Evolutionary conservation across 2,797 vertebrate genomes (phyloP), one percentile per base, ranked within the genome.

Genomic region (Phoebastria nigripes): DNA sequence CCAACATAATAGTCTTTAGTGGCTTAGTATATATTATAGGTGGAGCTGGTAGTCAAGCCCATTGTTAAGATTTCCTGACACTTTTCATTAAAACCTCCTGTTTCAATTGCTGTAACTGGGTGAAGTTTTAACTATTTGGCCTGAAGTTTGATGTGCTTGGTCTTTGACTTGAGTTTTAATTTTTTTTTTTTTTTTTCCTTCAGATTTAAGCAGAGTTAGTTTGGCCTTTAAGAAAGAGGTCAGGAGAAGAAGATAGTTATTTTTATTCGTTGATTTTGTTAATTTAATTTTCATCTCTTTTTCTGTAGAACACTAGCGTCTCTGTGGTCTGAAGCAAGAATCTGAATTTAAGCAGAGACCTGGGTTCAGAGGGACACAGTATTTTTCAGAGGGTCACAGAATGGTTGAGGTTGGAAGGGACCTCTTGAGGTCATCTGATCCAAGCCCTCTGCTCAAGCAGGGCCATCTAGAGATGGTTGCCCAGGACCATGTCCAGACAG

Each of bases 61-160:
- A 96, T 96, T 96, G 96, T 96, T 96, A 92, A 85, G 81, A 84
- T 95, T 97, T 96, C 96, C 96, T 94, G 96, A 78, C 33, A 42
- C 88, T 95, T 95, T 92, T 95, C 88, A 65, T 94, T 94, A 94
- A 92, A 96, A 89, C 77, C 83, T 92, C 67, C 65, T 80, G 52
- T 89, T 86, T 85, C 63, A 94, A 3, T 90, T 63, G 78, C 92
- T 96, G 47, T 89, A 73, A 59, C 66, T 77, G 37, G 21, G 21
- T 66, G 47, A 87, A 87, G 35, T 95, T 96, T 93, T 94, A 95
- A 86, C 79, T 94, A 1, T 80, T 95, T 96, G 52, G 58, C 74
- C 52, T 87, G 77, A 87, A 82, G 39, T 82, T 67, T 82, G 15
- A 42, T 73, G 17, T 70, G 33, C 55, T 94, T 90, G 15, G 7